phyloP scores from a whole-genome alignment of 2,888 invertebrate genomes.

The Caenorhabditis drosophilae region DNA sequence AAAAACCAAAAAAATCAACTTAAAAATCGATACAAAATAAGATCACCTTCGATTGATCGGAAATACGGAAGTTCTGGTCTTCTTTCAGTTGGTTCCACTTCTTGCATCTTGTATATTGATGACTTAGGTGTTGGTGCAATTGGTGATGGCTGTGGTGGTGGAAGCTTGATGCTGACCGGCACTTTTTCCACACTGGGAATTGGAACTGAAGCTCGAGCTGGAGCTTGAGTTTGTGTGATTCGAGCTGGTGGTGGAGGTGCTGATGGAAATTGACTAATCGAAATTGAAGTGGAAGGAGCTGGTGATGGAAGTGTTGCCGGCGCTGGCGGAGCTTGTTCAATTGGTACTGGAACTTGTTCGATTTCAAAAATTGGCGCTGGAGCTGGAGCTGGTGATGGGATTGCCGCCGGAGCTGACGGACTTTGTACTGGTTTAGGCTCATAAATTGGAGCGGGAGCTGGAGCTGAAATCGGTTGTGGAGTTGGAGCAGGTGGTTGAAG shows the following conservation, averaged over 20 bases:
- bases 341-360: not conserved
- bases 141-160: no score
- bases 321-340: not conserved
- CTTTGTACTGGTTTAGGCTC: not conserved
- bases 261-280: not conserved
- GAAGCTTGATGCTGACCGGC: no score
- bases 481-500: not conserved
- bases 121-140: no score
- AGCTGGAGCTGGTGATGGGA: not conserved
- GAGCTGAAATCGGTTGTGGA: conserved; percentile 4
- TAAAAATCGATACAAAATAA: no score
- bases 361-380: no score
- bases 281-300: not conserved
- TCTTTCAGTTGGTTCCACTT: no score
- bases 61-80: no score
- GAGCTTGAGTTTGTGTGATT: not conserved
- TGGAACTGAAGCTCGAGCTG: conserved; percentile 8
- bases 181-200: no score
- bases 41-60: no score
- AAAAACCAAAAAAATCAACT: no score
- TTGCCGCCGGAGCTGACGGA: not conserved
- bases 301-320: not conserved
- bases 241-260: conserved; percentile 1
- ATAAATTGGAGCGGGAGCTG: conserved; percentile 4
- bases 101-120: no score